Base-by-base conservation (phyloP, 2,888 invertebrate genomes). In the Rotaria magnacalcarata region DNA sequence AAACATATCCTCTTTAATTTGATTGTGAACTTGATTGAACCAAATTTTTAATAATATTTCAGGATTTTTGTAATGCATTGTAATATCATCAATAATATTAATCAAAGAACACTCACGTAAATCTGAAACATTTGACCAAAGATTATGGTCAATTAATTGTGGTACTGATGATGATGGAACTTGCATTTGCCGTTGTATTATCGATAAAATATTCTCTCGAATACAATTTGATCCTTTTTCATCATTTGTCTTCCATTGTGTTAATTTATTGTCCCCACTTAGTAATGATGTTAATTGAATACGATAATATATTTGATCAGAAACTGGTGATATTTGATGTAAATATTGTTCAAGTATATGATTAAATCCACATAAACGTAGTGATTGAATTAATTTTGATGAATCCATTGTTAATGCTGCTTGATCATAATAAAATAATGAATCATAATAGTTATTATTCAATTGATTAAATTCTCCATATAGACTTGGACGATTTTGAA, bases 341-440 rank as follows among this genome's bases (percentile, higher is more conserved):
- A 75, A n/a, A 75, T 75, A 75, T 43, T 43, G 75, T 47, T 75
- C 75, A 75, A 75, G 75, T 43, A 75, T 21, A 75, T 75, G 75
- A 75, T 75, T 75, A 47, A 75, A 75, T 10, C 75, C 47, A 75
- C 75, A 75, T 43, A 75, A 47, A 43, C 75, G 47, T 43, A 75
- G n/a, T 43, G 75, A 75, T 75, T 75, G 75, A 24, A 75, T 75
- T 43, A 75, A 21, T 43, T 75, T 75, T 43, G 75, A 75, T 43
- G 75, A 47, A 24, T 41, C 16, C 2, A 47, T 43, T 75, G 21
- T 75, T 24, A n/a, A 41, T 24, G 75, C 75, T 43, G 47, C 47
- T 43, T 75, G 75, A 75, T 75, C 75, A 24, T 75, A 47, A 43
- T 21, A 75, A 75, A 75, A 75, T 43, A 75, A 47, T 43, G 75